Evolutionary conservation across 1,140 invertebrate genomes (phyloP).

Genomic region (Parapsyche elsis): DNA sequence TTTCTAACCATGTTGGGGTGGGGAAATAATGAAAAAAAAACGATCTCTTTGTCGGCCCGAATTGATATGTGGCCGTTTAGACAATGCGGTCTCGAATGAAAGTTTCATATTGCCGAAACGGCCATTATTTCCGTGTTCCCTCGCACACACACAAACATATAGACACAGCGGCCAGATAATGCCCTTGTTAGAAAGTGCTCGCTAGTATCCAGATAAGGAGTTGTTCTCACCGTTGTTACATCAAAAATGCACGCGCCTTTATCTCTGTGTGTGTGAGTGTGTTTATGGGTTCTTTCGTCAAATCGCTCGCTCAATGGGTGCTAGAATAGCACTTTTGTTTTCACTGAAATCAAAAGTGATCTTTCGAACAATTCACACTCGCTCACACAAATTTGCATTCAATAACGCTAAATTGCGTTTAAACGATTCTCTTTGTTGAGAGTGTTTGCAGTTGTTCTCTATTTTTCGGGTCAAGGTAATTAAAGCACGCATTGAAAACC

Average conservation of each 20-base stretch:
- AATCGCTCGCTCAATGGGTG: conserved; percentile 11
- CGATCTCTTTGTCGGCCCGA: conserved; percentile 26
- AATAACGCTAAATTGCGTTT: no score
- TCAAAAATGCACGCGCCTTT: background rate
- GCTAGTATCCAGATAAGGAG: conserved; percentile 15
- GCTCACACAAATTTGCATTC: no score
- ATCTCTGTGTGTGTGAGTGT: background rate
- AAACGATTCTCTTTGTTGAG: no score
- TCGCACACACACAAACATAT: background rate
- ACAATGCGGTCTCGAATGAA: conserved; percentile 13
- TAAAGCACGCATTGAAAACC: background rate
- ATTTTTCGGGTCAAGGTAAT: background rate
- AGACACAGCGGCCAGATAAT: background rate
- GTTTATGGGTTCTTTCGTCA: background rate
- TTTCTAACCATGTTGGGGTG: background rate
- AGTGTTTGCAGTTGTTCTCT: background rate
- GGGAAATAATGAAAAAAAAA: background rate
- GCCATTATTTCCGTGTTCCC: conserved; percentile 22
- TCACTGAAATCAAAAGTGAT: background rate
- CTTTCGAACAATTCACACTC: no score
- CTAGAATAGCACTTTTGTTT: conserved; percentile 27
- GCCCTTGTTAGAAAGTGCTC: conserved; percentile 33
- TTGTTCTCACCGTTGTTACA: conserved; percentile 27
- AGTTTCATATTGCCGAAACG: conserved; percentile 17
- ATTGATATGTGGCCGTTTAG: conserved; percentile 18